Conservation (phyloP, 2,113 vertebrate genomes). For the Engystomops pustulosus region DNA sequence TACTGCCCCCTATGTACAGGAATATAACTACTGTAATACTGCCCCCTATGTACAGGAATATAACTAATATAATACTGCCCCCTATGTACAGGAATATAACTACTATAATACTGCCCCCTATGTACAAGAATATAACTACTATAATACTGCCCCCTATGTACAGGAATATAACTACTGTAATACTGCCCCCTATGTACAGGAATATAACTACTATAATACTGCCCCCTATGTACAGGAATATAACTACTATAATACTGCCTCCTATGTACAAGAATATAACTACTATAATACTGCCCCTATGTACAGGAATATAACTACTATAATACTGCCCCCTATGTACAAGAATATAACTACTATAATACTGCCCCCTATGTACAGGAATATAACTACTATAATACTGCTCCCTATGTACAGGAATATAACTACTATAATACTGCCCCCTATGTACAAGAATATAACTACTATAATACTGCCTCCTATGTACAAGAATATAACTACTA, state of each 20-base stretch:
- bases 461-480: too few species aligned
- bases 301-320: slow-evolving; percentile 14
- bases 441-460: too few species aligned
- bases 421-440: too few species aligned
- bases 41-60: too few species aligned
- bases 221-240: neutral
- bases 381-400: too few species aligned
- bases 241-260: neutral
- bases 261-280: slow-evolving; percentile 10
- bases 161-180: slow-evolving; percentile 4
- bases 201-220: slow-evolving; percentile 10
- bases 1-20: too few species aligned
- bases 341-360: neutral
- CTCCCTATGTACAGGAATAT: too few species aligned
- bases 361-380: too few species aligned
- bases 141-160: neutral
- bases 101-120: too few species aligned
- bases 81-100: too few species aligned
- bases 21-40: too few species aligned
- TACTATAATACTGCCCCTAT: neutral
- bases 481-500: neutral
- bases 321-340: slow-evolving; percentile 4
- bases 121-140: neutral
- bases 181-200: neutral
- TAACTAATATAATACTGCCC: too few species aligned